Percentiles rank a stretch among this genome's conserved stretches.
These are phyloP conservation scores for Tetranychus piercei DNA, from an alignment of 2,888 invertebrate genomes.

Conservation along the genomic window DNA sequence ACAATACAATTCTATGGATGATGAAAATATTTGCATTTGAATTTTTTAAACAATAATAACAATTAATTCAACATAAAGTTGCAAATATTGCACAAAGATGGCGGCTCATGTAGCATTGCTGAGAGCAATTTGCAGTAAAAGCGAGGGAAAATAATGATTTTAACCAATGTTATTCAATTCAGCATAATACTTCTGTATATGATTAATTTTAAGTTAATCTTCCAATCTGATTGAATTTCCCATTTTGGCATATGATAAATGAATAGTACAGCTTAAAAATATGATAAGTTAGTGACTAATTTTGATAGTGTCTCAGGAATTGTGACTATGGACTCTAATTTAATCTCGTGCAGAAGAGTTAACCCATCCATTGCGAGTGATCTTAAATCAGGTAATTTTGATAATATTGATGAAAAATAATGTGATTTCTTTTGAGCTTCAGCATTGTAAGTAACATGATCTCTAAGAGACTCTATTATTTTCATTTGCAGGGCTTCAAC, in stretches of 20 bases:
- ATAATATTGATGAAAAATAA: conserved; percentile 77
- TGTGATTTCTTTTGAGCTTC: conserved; percentile 74
- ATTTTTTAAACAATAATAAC: not conserved
- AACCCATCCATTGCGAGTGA: conserved; percentile 72
- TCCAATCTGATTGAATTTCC: too few relatives aligned
- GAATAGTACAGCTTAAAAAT: not conserved
- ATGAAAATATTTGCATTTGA: not conserved
- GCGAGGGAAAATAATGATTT: not conserved
- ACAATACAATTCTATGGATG: too few relatives aligned
- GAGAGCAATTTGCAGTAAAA: not conserved
- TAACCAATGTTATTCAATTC: too few relatives aligned
- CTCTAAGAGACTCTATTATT: conserved; percentile 79
- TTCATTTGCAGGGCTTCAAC: conserved; percentile 91
- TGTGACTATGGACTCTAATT: not conserved
- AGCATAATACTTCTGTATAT: too few relatives aligned
- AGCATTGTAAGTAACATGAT: conserved; percentile 81
- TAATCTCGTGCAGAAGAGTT: not conserved
- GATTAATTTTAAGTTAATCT: too few relatives aligned
- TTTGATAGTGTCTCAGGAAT: not conserved
- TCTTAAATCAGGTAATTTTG: conserved; percentile 76
- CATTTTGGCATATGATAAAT: not conserved
- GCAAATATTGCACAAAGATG: not conserved
- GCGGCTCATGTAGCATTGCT: not conserved
- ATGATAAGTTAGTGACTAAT: not conserved
- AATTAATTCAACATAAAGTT: not conserved